These are phyloP conservation scores for Trachymyrmex septentrionalis DNA, from an alignment of 1,140 invertebrate species.

Conservation along the genomic window DNA sequence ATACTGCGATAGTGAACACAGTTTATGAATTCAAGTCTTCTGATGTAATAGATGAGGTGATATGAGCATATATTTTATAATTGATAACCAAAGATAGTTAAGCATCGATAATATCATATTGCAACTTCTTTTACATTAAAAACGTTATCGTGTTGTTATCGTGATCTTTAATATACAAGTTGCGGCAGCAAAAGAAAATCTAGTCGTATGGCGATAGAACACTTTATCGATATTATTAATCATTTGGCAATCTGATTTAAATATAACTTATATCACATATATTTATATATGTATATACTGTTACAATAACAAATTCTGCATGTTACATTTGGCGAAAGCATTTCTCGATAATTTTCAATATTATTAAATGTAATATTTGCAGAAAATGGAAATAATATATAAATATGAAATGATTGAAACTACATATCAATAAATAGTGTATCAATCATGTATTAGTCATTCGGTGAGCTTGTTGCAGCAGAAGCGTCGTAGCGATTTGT, in stretches of 20 bases:
- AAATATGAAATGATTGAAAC: not conserved
- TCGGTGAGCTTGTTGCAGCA: constrained; percentile 8
- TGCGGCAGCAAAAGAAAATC: not conserved
- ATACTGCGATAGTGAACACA: not conserved
- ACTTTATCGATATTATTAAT: constrained; percentile 3
- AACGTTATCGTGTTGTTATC: not conserved
- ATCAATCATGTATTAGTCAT: constrained; percentile 20
- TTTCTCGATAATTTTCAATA: not conserved
- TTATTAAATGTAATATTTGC: not conserved
- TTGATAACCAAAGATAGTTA: constrained; percentile 22
- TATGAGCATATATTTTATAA: not conserved
- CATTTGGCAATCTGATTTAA: not conserved
- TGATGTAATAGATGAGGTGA: constrained; percentile 20
- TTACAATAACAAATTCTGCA: not conserved
- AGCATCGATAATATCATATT: constrained; percentile 7
- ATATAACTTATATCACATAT: not conserved
- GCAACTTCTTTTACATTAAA: not conserved
- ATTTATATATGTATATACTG: not conserved
- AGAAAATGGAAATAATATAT: not conserved
- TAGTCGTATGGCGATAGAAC: not conserved
- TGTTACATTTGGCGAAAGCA: not conserved
- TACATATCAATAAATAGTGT: not conserved
- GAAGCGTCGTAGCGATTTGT: constrained; percentile 41
- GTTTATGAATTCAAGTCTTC: constrained; percentile 23
- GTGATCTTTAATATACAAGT: not conserved